phyloP scores from a whole-genome alignment of 2,113 vertebrate species.

The Mugil cephalus region DNA sequence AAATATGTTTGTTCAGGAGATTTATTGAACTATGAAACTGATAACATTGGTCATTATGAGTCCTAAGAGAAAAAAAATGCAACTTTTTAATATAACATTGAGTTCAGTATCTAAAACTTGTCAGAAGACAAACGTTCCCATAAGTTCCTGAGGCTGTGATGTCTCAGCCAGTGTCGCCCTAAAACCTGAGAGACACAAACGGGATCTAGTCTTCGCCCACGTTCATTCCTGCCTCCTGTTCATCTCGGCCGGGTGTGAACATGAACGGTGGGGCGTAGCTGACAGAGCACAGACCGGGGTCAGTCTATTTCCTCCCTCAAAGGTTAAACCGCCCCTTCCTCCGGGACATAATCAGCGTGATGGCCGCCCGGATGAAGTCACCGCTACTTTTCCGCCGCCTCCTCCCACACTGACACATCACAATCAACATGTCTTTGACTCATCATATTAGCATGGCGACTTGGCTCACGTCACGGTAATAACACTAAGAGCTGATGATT shows the following conservation, averaged over 20 bases:
- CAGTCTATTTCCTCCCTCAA: background rate
- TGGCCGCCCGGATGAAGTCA: slow-evolving; percentile 36
- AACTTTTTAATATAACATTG: no score
- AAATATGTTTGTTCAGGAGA: no score
- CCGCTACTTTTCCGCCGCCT: slow-evolving; percentile 12
- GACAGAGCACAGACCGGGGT: slow-evolving; percentile 7
- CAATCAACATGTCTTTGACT: slow-evolving; percentile 47
- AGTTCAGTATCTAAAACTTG: no score
- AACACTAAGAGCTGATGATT: slow-evolving; percentile 43
- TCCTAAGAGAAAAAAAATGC: no score
- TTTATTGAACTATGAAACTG: no score
- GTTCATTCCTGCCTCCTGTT: background rate
- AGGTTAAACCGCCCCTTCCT: slow-evolving; percentile 18
- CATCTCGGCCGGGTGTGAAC: background rate
- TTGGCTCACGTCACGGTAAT: slow-evolving; percentile 34
- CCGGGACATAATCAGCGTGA: slow-evolving; percentile 5
- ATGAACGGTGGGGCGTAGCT: background rate
- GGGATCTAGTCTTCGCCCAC: no score
- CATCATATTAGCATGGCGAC: slow-evolving; percentile 34
- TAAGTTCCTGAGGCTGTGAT: no score
- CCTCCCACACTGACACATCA: slow-evolving; percentile 43
- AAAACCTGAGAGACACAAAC: no score
- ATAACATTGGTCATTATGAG: no score
- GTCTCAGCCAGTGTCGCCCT: no score
- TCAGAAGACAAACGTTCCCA: no score